Conservation (phyloP, 2,888 invertebrate genomes). For the Drepanosiphum platanoidis region DNA sequence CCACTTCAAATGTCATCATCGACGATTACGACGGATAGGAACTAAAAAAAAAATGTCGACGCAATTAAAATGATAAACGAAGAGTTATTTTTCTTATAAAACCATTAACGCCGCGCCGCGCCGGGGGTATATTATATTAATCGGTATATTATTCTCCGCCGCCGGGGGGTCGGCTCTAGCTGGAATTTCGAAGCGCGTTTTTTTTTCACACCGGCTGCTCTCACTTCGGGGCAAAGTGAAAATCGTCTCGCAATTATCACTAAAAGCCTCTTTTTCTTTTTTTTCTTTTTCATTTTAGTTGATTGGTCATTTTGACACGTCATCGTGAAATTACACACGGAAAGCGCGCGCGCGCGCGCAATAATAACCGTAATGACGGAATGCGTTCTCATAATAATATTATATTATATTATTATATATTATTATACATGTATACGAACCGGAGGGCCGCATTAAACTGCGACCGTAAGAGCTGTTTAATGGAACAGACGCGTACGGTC, state of each 20-base stretch:
- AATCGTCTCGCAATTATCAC: slow-evolving; percentile 58
- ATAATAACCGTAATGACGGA: slow-evolving; percentile 56
- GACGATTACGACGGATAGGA: background rate
- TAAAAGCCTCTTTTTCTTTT: slow-evolving; percentile 53
- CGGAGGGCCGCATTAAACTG: slow-evolving; percentile 38
- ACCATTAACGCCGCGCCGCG: background rate
- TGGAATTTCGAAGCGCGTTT: slow-evolving; percentile 5
- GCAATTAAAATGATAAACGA: background rate
- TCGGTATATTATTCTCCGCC: background rate
- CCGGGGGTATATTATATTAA: background rate
- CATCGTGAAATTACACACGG: slow-evolving; percentile 61
- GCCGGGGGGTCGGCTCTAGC: background rate
- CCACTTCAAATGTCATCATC: background rate
- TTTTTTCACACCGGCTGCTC: background rate
- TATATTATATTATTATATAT: background rate
- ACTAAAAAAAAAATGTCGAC: background rate
- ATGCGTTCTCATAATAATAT: slow-evolving; percentile 36
- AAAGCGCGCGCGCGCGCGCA: slow-evolving; percentile 1
- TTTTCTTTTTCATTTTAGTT: slow-evolving; percentile 24
- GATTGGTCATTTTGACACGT: slow-evolving; percentile 56
- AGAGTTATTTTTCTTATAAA: background rate
- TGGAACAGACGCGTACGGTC: slow-evolving; percentile 46
- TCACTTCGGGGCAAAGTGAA: slow-evolving; percentile 47
- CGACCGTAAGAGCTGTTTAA: slow-evolving; percentile 52
- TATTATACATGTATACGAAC: background rate